Evolutionary conservation across 2,797 vertebrate species (phyloP), one percentile per base, ranked within the genome.

Genomic region (Alouatta caraya): DNA sequence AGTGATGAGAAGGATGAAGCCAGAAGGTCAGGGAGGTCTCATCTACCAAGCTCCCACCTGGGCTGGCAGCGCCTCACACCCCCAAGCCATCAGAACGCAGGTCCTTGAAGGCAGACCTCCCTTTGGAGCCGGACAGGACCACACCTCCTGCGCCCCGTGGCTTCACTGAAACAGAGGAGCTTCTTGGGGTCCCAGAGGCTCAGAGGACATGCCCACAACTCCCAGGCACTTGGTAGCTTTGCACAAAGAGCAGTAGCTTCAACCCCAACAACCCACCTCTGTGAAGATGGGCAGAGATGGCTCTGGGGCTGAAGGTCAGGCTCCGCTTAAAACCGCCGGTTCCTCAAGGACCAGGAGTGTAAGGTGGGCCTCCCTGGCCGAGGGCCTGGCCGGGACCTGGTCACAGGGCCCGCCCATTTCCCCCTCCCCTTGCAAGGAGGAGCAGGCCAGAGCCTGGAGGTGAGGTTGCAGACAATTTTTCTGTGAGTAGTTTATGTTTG

Each of bases 321-420:
- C 5, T 46, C 61, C 24, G 22, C 42, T 17, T 44, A 6, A 11
- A 46, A n/a, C 55, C 2, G 1, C 26, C 14, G 37, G 26, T 19
- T 14, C 57, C 28, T 67, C 30, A 5, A 3, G 24, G 83, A 75
- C 90, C 19, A 1, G 11, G 28, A 72, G 81, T 21, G 13, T 19
- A 26, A 11, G 12, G 11, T 2, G 5, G 37, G 15, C 55, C 95
- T 67, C n/a, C 48, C 52, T 17, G 59, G 28, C 13, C 11, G 21
- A 26, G 59, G 26, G 24, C 1, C 0, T 19, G 8, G 26, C 24
- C 37, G 8, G 52, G 15, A 8, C 42, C 70, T 7, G 2, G 57
- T 15, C 19, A 3, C 19, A 44, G 26, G 12, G 1, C 1, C 10
- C 44, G 2, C 19, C 67, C 17, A 8, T 19, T n/a, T 19, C 14